Percentiles rank a stretch among this genome's conserved stretches.
These are phyloP conservation scores for Globicephala melas DNA, from an alignment of 2,113 vertebrate genomes.

Conservation along the genomic window DNA sequence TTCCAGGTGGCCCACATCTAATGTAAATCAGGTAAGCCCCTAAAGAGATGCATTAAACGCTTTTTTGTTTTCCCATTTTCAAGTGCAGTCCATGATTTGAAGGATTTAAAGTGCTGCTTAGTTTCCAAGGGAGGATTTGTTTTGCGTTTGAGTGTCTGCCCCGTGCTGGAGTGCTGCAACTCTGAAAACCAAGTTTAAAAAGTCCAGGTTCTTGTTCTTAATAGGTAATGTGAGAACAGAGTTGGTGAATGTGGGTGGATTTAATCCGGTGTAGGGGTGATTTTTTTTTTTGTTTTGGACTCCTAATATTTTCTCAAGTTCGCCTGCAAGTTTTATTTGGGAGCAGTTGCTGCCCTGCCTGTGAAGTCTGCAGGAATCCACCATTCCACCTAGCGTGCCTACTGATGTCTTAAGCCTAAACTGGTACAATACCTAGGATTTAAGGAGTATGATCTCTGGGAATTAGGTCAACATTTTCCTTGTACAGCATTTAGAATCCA, in stretches of 20 bases:
- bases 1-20: neutral
- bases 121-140: conserved; percentile 8
- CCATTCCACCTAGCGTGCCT: neutral
- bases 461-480: conserved; percentile 30
- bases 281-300: neutral
- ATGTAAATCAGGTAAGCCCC: conserved; percentile 11
- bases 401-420: neutral
- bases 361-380: neutral
- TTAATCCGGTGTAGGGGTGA: neutral
- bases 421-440: neutral
- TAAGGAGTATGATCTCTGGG: neutral
- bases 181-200: neutral
- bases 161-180: neutral
- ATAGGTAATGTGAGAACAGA: neutral
- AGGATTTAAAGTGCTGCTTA: conserved; percentile 25
- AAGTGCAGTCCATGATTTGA: neutral
- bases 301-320: conserved; percentile 5
- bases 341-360: neutral
- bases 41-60: neutral
- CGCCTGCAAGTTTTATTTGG: neutral
- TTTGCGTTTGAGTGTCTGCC: neutral
- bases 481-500: neutral
- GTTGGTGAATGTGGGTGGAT: neutral
- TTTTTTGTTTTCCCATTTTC: neutral
- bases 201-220: neutral